Base-by-base conservation (phyloP, 2,113 vertebrate genomes). In the Sorex araneus region DNA sequence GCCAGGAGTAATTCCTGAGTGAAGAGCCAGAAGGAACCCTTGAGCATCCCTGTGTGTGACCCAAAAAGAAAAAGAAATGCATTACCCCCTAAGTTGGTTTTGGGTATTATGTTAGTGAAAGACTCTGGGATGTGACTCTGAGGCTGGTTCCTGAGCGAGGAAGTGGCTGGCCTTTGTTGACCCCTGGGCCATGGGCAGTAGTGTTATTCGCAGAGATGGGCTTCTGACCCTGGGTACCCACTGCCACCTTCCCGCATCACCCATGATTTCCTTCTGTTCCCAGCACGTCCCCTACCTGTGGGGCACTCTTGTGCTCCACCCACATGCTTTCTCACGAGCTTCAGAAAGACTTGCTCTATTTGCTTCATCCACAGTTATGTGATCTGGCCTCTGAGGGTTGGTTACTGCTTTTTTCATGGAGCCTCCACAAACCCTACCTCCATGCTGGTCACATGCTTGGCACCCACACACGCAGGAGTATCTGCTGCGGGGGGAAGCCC, bases 131-230 rank as follows among this genome's bases (percentile, higher is more conserved):
- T 32, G 54, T 88, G 84, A 87, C 75, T 40, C 2, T 0, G 47
- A 84, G 30, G 25, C 11, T 74, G 34, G 21, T 79, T 66, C 4
- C 13, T 69, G 36, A 77, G 7, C 28, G 1, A 43, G 40, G 28
- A 2, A 21, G 16, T 0, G 57, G 25, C 75, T 23, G 32, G 28
- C 18, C 10, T 0, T 25, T 6, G 2, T 57, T 21, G 4, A 54
- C 30, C n/a, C 13, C 9, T 11, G 9, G 30, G 36, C 36, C 0
- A 0, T 36, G 45, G 8, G 1, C 21, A 11, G 1, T 1, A 0
- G 6, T 11, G 67, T 34, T 69, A 0, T 50, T 27, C 77, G 25
- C 70, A 57, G 45, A 47, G 30, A 85, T 32, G 13, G 21, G 8
- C 34, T 18, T 69, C 6, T 3, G 3, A 8, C 0, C 6, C 2